Conservation (phyloP, 2,888 invertebrate species). For the Leucoma salicis region DNA sequence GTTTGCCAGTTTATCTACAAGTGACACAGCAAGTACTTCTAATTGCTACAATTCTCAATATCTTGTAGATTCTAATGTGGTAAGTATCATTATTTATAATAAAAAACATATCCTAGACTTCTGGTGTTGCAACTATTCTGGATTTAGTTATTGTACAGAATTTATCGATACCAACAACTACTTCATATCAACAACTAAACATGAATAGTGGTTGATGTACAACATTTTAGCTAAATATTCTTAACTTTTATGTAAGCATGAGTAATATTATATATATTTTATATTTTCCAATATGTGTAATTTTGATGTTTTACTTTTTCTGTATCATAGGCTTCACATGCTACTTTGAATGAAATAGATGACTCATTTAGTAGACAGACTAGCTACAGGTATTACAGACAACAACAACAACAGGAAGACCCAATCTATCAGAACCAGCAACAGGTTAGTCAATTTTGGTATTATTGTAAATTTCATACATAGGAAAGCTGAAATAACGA, state of each 20-base stretch:
- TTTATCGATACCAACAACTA: too few species aligned
- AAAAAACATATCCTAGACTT: too few species aligned
- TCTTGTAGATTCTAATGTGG: slow-evolving; percentile 68
- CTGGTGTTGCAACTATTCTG: too few species aligned
- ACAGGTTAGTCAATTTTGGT: slow-evolving; percentile 50
- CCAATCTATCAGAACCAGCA: slow-evolving; percentile 79
- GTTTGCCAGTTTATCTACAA: slow-evolving; percentile 85
- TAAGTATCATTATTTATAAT: slow-evolving; percentile 37
- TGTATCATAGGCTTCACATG: slow-evolving; percentile 65
- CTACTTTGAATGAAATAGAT: slow-evolving; percentile 73
- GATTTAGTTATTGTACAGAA: too few species aligned
- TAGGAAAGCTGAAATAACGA: too few species aligned
- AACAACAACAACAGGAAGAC: slow-evolving; percentile 64
- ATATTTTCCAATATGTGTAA: neutral
- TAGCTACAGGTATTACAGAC: slow-evolving; percentile 70
- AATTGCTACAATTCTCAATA: slow-evolving; percentile 71
- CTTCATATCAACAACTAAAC: too few species aligned
- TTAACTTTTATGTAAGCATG: too few species aligned
- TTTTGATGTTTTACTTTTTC: too few species aligned
- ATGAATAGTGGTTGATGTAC: too few species aligned
- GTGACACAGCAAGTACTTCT: slow-evolving; percentile 73
- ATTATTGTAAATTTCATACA: too few species aligned
- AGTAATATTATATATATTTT: too few species aligned
- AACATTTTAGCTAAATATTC: too few species aligned
- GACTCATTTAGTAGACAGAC: slow-evolving; percentile 76